A percentile compares a stretch with the other conserved stretches of the same genome.
Conservation (phyloP, 2,113 vertebrate genomes). For the Seriola aureovittata region DNA sequence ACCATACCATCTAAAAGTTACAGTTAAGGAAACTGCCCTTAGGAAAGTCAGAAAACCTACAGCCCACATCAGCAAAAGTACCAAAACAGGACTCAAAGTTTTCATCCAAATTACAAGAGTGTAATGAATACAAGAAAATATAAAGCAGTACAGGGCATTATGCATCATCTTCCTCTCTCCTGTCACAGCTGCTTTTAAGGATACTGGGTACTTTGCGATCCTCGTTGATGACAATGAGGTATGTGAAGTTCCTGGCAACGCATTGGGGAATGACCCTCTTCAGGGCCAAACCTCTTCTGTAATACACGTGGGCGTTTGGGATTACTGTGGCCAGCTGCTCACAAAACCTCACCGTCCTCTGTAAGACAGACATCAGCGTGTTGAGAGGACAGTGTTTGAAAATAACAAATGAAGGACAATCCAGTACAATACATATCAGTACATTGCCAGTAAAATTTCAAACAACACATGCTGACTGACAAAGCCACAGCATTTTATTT, state of each 20-base stretch:
- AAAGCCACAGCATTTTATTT: no score
- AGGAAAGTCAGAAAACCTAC: background rate
- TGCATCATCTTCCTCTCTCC: background rate
- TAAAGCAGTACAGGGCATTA: background rate
- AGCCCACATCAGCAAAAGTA: background rate
- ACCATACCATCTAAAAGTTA: slow-evolving; percentile 91
- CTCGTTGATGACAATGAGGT: slow-evolving; percentile 95
- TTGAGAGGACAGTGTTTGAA: background rate
- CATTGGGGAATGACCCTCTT: slow-evolving; percentile 97
- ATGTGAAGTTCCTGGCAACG: slow-evolving; percentile 92
- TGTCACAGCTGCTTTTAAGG: slow-evolving; percentile 75
- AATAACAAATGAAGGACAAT: background rate
- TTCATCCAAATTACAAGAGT: background rate
- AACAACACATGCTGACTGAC: no score
- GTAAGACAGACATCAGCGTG: slow-evolving; percentile 49
- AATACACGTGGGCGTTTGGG: slow-evolving; percentile 95
- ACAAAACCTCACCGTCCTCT: slow-evolving; percentile 96
- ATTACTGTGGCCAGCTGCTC: slow-evolving; percentile 92
- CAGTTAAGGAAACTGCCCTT: slow-evolving; percentile 78
- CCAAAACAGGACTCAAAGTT: background rate
- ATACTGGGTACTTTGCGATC: slow-evolving; percentile 97
- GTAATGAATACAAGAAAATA: background rate
- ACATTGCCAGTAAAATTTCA: no score
- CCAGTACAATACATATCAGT: no score
- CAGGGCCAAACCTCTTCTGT: slow-evolving; percentile 95